A percentile compares a stretch with the other conserved stretches of the same genome.
phyloP scores from a whole-genome alignment of 2,888 invertebrate species.

The Caenorhabditis sp. region DNA sequence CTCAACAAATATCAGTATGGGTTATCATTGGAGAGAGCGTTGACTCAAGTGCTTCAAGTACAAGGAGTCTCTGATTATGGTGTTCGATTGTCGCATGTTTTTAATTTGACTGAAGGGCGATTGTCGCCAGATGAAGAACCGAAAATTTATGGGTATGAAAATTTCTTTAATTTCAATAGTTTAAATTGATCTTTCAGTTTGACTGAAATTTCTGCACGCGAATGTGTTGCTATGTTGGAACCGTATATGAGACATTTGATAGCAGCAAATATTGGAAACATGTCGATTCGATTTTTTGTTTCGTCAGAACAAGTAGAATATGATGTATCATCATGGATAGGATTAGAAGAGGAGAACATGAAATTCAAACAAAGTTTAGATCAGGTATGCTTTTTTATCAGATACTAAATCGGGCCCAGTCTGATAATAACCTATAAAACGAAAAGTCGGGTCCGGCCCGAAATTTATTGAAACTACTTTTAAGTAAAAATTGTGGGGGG shows the following conservation, averaged over 20 bases:
- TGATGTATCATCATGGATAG: conserved; percentile 58
- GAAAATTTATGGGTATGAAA: conserved; percentile 46
- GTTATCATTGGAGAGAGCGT: conserved; percentile 44
- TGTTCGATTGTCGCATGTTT: conserved; percentile 55
- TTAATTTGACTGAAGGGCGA: conserved; percentile 45
- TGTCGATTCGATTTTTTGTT: conserved; percentile 51
- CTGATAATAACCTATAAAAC: no score
- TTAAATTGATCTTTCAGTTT: conserved; percentile 30
- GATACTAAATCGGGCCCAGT: background rate
- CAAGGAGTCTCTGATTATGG: conserved; percentile 35
- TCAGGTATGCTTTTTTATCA: conserved; percentile 44
- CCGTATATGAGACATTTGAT: conserved; percentile 52
- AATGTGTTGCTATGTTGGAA: conserved; percentile 52
- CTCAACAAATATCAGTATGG: conserved; percentile 51
- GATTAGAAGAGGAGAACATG: conserved; percentile 56
- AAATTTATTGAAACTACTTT: no score
- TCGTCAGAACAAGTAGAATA: conserved; percentile 49
- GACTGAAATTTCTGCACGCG: conserved; percentile 55
- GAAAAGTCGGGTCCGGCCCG: background rate
- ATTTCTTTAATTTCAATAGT: background rate
- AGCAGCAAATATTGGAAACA: conserved; percentile 39
- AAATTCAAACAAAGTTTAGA: conserved; percentile 58
- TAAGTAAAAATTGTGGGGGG: no score
- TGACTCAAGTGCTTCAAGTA: conserved; percentile 40
- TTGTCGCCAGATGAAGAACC: conserved; percentile 54